Evolutionary conservation across 2,113 vertebrate species (phyloP).

Genomic region (Phodopus roborovskii): DNA sequence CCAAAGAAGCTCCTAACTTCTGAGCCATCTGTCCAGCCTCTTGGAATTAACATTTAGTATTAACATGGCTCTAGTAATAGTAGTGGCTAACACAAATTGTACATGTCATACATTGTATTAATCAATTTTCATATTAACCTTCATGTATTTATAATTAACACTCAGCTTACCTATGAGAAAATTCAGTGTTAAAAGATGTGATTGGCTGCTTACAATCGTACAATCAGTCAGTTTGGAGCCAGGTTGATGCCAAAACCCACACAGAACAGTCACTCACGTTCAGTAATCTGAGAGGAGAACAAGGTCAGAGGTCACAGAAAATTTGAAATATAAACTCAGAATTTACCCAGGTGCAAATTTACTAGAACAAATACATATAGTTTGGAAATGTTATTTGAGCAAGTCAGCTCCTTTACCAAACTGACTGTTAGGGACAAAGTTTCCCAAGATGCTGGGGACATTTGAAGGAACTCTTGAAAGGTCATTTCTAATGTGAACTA

Average conservation of each 20-base stretch:
- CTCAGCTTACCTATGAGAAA: conserved; percentile 19
- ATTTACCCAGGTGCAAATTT: conserved; percentile 44
- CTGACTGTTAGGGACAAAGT: background rate
- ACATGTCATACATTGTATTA: background rate
- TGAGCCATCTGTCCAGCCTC: background rate
- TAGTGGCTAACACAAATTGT: background rate
- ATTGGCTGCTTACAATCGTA: background rate
- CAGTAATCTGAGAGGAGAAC: conserved; percentile 11
- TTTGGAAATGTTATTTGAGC: conserved; percentile 25
- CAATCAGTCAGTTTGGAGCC: background rate
- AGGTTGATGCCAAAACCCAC: background rate
- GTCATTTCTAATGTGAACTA: background rate
- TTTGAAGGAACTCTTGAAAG: background rate
- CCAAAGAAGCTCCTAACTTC: background rate
- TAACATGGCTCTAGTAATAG: background rate
- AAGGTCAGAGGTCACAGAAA: background rate
- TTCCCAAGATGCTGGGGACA: background rate
- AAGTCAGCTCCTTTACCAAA: background rate
- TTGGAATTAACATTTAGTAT: background rate
- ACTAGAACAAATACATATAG: background rate
- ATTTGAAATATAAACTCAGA: conserved; percentile 45
- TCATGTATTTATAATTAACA: conserved; percentile 28
- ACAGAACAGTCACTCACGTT: background rate
- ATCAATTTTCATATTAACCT: background rate
- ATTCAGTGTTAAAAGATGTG: background rate